Evolutionary conservation across 2,888 invertebrate genomes (phyloP).

Genomic region (Polydrusus tereticollis): DNA sequence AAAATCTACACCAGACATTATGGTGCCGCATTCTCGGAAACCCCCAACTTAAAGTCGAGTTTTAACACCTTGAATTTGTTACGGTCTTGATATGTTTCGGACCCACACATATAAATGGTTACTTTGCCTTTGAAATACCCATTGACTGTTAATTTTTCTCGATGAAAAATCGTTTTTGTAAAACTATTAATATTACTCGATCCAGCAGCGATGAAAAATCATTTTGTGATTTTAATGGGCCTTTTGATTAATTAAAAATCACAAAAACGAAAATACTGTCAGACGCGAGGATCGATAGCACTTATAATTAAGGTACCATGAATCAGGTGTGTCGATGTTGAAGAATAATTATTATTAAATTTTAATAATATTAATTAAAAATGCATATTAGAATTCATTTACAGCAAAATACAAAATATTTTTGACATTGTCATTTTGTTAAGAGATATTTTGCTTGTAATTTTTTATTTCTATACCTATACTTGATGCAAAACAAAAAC

Average conservation of each 20-base stretch:
- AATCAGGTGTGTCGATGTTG: conserved; percentile 11
- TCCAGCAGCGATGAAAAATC: conserved; percentile 48
- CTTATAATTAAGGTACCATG: conserved; percentile 27
- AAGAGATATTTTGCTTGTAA: too few relatives aligned
- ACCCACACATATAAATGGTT: conserved; percentile 48
- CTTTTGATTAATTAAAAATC: conserved; percentile 51
- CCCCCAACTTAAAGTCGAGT: conserved; percentile 38
- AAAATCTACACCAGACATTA: conserved; percentile 41
- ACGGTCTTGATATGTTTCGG: conserved; percentile 50
- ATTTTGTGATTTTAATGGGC: conserved; percentile 48
- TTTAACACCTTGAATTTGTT: conserved; percentile 57
- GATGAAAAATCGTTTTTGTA: conserved; percentile 60
- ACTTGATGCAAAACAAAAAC: too few relatives aligned
- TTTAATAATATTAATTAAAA: too few relatives aligned
- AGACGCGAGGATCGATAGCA: conserved; percentile 42
- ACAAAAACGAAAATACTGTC: conserved; percentile 45
- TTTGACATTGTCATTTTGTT: too few relatives aligned
- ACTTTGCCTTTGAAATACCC: conserved; percentile 52
- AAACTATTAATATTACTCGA: conserved; percentile 53
- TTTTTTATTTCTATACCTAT: too few relatives aligned
- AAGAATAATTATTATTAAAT: too few relatives aligned
- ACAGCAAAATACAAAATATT: too few relatives aligned
- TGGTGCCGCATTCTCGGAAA: conserved; percentile 49
- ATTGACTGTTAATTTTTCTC: conserved; percentile 57
- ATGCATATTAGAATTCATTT: too few relatives aligned